phyloP scores from a whole-genome alignment of 2,888 invertebrate species.

The Monopis laevigella region DNA sequence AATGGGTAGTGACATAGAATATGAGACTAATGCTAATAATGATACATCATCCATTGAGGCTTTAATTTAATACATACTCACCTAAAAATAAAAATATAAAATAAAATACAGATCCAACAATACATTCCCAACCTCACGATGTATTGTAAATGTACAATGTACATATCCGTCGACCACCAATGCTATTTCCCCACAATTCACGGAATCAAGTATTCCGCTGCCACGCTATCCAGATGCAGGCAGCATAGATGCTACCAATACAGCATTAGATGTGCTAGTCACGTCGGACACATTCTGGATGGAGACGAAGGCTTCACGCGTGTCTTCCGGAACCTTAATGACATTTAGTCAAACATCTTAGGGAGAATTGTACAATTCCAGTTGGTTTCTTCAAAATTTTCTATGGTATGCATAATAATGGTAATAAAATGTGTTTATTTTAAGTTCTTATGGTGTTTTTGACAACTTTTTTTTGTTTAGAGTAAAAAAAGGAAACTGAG shows the following conservation, averaged over 20 bases:
- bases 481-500: too few relatives aligned
- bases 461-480: too few relatives aligned
- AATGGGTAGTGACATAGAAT: too few relatives aligned
- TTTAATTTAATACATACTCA: too few relatives aligned
- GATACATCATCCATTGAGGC: too few relatives aligned
- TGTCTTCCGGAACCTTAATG: slow-evolving; percentile 46
- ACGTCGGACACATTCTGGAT: slow-evolving; percentile 44
- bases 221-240: neutral
- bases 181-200: slow-evolving; percentile 19
- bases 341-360: slow-evolving; percentile 19
- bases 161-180: slow-evolving; percentile 13
- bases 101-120: too few relatives aligned
- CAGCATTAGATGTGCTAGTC: slow-evolving; percentile 28
- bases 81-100: too few relatives aligned
- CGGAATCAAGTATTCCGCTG: slow-evolving; percentile 4
- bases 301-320: slow-evolving; percentile 45
- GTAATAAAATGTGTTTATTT: too few relatives aligned
- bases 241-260: slow-evolving; percentile 5
- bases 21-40: too few relatives aligned
- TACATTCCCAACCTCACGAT: neutral
- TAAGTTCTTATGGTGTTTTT: too few relatives aligned
- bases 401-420: too few relatives aligned
- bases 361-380: slow-evolving; percentile 24
- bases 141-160: neutral
- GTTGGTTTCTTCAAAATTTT: too few relatives aligned